phyloP scores from a whole-genome alignment of 2,113 vertebrate genomes.

The Limanda limanda region DNA sequence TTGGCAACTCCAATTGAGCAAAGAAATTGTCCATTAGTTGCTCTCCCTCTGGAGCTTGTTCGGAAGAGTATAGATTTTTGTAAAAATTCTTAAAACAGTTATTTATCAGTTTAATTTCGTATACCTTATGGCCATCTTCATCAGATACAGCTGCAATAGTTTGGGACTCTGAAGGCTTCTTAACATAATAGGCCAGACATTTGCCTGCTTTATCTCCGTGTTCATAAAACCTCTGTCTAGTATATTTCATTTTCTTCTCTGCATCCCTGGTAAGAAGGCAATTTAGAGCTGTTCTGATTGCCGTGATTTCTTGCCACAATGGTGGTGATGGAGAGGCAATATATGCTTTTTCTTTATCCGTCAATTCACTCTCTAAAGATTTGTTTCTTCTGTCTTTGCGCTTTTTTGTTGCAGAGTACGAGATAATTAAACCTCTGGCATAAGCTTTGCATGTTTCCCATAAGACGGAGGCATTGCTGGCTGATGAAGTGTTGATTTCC shows the following conservation, averaged over 20 bases:
- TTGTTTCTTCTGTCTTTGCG: neutral
- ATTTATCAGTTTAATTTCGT: neutral
- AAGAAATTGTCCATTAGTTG: neutral
- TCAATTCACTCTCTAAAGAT: neutral
- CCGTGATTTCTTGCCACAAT: conserved; percentile 1
- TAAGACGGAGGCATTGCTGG: neutral
- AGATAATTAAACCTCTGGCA: conserved; percentile 7
- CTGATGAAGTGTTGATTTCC: neutral
- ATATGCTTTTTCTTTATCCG: conserved; percentile 1
- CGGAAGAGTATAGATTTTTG: neutral
- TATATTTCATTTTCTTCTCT: conserved; percentile 9
- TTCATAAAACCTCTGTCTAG: neutral
- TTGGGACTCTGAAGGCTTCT: neutral
- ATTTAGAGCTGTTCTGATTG: conserved; percentile 4
- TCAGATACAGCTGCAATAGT: neutral
- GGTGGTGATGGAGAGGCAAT: conserved; percentile 2
- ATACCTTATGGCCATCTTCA: neutral
- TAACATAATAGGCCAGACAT: neutral
- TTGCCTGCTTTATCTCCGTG: neutral
- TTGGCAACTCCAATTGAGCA: neutral
- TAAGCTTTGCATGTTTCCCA: conserved; percentile 5
- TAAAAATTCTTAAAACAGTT: neutral
- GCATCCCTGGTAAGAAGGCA: neutral
- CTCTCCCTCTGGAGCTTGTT: neutral
- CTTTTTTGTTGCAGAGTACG: neutral